phyloP scores from a whole-genome alignment of 2,888 invertebrate species.

The Agrotis ipsilon region DNA sequence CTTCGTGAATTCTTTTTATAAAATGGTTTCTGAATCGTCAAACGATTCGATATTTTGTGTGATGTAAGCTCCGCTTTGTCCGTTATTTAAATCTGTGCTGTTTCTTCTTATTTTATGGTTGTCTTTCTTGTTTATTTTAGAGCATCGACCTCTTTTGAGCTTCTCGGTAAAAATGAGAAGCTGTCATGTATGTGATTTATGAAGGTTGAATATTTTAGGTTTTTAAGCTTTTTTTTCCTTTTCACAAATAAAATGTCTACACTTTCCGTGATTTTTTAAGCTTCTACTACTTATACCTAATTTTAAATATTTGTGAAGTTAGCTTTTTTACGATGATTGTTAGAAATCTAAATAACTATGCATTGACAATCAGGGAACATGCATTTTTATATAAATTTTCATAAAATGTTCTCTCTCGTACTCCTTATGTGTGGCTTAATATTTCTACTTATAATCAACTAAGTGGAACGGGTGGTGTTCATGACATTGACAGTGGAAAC shows the following conservation, averaged over 20 bases:
- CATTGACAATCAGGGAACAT: conserved; percentile 21
- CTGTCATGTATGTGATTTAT: conserved; percentile 18
- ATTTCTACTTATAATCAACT: conserved; percentile 16
- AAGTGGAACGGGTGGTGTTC: conserved; percentile 25
- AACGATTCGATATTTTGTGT: conserved; percentile 56
- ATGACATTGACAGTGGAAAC: conserved; percentile 49
- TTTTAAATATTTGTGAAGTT: conserved; percentile 45
- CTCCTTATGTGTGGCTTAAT: conserved; percentile 8
- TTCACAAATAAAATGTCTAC: neutral
- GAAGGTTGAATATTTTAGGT: conserved; percentile 7
- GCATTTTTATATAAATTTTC: conserved; percentile 30
- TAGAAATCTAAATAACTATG: conserved; percentile 24
- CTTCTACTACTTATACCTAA: conserved; percentile 30
- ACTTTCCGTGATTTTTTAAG: conserved; percentile 16
- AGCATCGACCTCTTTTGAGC: conserved; percentile 55
- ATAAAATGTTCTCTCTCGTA: neutral
- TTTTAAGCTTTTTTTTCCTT: neutral
- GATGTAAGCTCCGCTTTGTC: conserved; percentile 62
- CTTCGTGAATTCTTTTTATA: conserved; percentile 16
- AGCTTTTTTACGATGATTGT: conserved; percentile 54
- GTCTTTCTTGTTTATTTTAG: conserved; percentile 55
- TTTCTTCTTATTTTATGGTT: conserved; percentile 43
- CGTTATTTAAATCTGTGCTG: conserved; percentile 35
- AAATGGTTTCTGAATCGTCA: conserved; percentile 7
- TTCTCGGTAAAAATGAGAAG: conserved; percentile 14